Evolutionary conservation across 1,140 invertebrate species (phyloP).

Genomic region (Megathymus violae): DNA sequence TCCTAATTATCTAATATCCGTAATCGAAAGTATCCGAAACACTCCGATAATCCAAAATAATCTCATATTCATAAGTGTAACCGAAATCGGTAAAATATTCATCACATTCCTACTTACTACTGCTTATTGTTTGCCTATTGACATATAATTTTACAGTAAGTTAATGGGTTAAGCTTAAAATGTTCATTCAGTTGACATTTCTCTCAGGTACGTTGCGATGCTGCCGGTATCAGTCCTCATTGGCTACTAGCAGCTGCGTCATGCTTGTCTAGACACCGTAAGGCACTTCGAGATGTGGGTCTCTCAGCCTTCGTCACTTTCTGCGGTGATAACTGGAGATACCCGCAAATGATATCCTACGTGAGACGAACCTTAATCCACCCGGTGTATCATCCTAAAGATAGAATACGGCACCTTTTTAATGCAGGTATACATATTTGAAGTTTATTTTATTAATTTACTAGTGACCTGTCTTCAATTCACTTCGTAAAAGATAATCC

Average conservation of each 20-base stretch:
- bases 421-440: conserved; percentile 57
- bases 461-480: no score
- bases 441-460: no score
- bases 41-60: no score
- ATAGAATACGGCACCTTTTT: conserved; percentile 52
- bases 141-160: no score
- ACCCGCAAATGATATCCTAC: conserved; percentile 58
- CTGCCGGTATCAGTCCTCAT: conserved; percentile 63
- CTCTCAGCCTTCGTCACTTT: conserved; percentile 66
- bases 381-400: conserved; percentile 51
- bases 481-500: no score
- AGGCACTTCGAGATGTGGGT: conserved; percentile 35
- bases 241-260: conserved; percentile 66
- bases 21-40: no score
- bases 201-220: conserved; percentile 65
- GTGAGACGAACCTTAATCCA: conserved; percentile 65
- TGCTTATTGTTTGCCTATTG: no score
- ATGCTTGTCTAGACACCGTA: conserved; percentile 58
- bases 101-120: no score
- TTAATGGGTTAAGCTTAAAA: no score
- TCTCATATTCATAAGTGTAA: no score
- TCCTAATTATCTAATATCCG: no score
- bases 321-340: conserved; percentile 63
- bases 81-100: no score
- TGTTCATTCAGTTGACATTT: background rate